phyloP scores from a whole-genome alignment of 1,140 invertebrate genomes.

The Euwallacea fornicatus region DNA sequence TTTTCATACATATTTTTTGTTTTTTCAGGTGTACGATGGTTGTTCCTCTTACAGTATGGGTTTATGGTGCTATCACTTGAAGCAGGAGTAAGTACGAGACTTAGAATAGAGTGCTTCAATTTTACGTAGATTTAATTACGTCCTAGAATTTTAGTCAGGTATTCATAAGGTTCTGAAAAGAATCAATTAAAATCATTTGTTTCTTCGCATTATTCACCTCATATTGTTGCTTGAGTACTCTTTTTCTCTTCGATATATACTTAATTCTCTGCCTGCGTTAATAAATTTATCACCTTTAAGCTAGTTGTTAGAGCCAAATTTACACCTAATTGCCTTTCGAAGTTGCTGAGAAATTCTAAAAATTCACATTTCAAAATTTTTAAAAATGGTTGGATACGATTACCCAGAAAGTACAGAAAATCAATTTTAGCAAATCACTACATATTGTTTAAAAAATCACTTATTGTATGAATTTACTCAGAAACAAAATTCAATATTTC shows the following conservation, averaged over 20 bases:
- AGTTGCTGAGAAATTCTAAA: no score
- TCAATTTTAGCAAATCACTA: no score
- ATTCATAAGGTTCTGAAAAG: not conserved
- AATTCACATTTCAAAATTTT: no score
- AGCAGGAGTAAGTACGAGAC: conserved; percentile 49
- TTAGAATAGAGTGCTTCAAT: not conserved
- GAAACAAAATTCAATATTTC: no score
- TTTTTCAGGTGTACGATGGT: conserved; percentile 50
- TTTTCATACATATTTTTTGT: conserved; percentile 12
- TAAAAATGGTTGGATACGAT: no score
- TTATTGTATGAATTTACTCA: no score
- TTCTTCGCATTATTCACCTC: not conserved
- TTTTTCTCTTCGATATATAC: not conserved
- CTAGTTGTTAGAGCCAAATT: no score
- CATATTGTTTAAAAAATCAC: no score
- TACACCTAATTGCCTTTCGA: no score
- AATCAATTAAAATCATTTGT: not conserved
- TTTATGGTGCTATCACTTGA: conserved; percentile 50
- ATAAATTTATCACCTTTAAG: no score
- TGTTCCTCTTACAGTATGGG: conserved; percentile 49
- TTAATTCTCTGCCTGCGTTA: not conserved
- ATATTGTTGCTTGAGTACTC: not conserved
- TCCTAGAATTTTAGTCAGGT: not conserved
- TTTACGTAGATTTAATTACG: not conserved
- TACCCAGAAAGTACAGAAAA: no score